A percentile compares a stretch with the other conserved stretches of the same genome.
phyloP scores from a whole-genome alignment of 2,113 vertebrate species.

The Pipra filicauda region DNA sequence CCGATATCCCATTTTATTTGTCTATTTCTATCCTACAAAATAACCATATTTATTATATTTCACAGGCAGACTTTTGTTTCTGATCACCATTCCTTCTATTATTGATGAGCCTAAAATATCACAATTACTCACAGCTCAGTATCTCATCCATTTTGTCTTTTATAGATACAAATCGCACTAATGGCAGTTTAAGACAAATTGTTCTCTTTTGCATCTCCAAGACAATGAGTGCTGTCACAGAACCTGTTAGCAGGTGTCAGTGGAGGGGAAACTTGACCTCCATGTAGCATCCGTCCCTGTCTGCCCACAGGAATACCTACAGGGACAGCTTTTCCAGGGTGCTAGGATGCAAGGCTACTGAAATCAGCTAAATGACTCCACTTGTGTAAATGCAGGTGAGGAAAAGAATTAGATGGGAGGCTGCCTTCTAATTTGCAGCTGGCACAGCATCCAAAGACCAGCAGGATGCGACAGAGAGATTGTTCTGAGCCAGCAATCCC shows the following conservation, averaged over 20 bases:
- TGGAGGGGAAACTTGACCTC: neutral
- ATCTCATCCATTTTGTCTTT: neutral
- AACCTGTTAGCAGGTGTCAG: neutral
- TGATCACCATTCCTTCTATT: neutral
- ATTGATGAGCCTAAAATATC: neutral
- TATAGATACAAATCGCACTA: neutral
- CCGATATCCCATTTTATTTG: neutral
- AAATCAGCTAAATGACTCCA: neutral
- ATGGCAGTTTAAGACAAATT: neutral
- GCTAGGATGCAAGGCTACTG: neutral
- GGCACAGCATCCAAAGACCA: neutral
- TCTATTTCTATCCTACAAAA: neutral
- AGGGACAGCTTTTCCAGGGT: neutral
- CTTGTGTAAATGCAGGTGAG: no score
- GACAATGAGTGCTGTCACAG: neutral
- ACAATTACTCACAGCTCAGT: neutral
- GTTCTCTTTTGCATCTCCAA: neutral
- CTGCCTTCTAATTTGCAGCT: neutral
- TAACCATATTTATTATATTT: neutral
- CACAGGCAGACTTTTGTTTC: neutral
- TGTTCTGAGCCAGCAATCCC: neutral
- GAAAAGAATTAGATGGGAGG: neutral
- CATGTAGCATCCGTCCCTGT: neutral
- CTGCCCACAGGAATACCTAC: neutral
- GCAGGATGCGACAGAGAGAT: neutral